Conservation (phyloP, 2,888 invertebrate genomes). For the Agrypnus murinus region DNA sequence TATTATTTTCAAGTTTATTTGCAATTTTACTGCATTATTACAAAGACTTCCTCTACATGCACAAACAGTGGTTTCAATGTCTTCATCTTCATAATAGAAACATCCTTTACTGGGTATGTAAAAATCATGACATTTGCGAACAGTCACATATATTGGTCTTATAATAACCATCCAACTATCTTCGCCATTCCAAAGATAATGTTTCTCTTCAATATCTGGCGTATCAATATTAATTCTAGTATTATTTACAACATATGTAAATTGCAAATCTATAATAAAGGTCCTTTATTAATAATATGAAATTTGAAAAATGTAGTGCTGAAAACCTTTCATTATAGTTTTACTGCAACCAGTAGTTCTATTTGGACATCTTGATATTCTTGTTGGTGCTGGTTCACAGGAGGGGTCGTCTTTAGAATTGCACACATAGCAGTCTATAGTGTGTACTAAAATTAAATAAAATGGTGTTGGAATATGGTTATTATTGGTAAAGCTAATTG, state of each 20-base stretch:
- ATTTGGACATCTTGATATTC: neutral
- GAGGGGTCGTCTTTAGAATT: neutral
- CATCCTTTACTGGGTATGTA: too few species aligned
- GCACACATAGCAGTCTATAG: constrained; percentile 9
- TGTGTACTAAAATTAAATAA: constrained; percentile 4
- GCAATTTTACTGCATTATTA: neutral
- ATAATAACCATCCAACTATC: neutral
- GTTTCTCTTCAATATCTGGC: neutral
- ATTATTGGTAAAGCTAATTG: neutral
- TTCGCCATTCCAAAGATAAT: constrained; percentile 6
- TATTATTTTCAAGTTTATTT: too few species aligned
- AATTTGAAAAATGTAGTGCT: too few species aligned
- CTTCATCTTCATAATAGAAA: neutral
- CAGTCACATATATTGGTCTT: neutral
- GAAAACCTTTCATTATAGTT: neutral
- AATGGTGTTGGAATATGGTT: too few species aligned
- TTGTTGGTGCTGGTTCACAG: constrained; percentile 3
- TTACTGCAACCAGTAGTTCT: constrained; percentile 1
- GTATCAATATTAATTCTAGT: neutral
- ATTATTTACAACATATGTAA: neutral
- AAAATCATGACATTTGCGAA: constrained; percentile 1
- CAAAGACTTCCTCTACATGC: neutral
- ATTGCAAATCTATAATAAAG: neutral
- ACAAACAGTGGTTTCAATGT: neutral
- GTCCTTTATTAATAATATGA: neutral